Evolutionary conservation across 2,797 vertebrate species (phyloP).

Genomic region (Emydoidea blandingii): DNA sequence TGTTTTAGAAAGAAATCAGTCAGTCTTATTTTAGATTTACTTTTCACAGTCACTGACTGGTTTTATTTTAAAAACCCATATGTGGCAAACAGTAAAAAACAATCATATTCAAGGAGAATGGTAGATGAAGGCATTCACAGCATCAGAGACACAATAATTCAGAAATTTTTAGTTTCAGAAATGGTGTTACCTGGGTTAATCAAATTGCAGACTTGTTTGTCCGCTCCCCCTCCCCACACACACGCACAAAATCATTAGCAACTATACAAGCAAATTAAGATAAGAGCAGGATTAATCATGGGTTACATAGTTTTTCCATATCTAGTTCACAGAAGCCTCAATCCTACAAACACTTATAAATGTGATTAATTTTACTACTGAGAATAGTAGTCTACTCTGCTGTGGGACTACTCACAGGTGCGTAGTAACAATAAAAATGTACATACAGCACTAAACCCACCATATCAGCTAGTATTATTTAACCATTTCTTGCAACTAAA

Average conservation of each 20-base stretch:
- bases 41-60: neutral
- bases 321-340: neutral
- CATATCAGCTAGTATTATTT: neutral
- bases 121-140: neutral
- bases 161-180: neutral
- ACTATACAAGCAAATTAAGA: neutral
- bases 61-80: slow-evolving; percentile 13
- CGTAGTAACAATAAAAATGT: neutral
- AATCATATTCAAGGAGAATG: neutral
- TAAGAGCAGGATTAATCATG: neutral
- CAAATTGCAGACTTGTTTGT: neutral
- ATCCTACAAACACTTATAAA: neutral
- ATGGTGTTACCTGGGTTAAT: neutral
- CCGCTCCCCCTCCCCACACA: neutral
- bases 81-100: neutral
- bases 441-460: neutral
- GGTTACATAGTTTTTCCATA: neutral
- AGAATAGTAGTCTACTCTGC: neutral
- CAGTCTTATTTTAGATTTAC: neutral
- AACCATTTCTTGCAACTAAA: neutral
- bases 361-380: neutral
- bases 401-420: neutral
- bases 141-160: neutral
- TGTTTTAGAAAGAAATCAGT: neutral
- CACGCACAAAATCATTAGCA: neutral